Conservation (phyloP, 1,140 invertebrate species). For the Aphaenogaster floridana region DNA sequence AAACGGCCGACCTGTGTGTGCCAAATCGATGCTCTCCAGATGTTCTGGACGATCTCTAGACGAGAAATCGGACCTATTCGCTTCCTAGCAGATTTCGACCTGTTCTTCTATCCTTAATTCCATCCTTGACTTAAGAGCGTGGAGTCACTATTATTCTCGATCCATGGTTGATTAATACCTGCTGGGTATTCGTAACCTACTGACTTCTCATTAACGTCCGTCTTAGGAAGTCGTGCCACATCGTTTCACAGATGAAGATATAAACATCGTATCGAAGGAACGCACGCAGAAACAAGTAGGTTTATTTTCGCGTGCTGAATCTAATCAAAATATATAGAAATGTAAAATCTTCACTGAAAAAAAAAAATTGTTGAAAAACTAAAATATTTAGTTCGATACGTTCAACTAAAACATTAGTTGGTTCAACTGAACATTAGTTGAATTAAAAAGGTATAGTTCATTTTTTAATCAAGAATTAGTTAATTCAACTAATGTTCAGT, state of each 20-base stretch:
- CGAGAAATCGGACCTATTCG: slow-evolving; percentile 49
- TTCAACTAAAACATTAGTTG: too few species aligned
- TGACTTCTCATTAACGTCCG: slow-evolving; percentile 36
- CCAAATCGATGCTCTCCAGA: slow-evolving; percentile 51
- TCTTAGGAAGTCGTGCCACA: slow-evolving; percentile 21
- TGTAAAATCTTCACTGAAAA: neutral
- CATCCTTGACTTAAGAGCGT: slow-evolving; percentile 29
- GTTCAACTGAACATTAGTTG: too few species aligned
- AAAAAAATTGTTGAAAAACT: too few species aligned
- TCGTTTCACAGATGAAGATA: neutral
- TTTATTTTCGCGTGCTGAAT: neutral
- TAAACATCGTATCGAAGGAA: neutral
- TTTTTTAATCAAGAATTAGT: too few species aligned
- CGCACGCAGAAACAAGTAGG: neutral
- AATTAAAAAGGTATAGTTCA: too few species aligned
- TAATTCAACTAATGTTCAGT: too few species aligned
- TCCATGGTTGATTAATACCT: slow-evolving; percentile 42
- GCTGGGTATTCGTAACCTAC: slow-evolving; percentile 27
- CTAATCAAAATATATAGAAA: neutral
- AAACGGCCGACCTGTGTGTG: slow-evolving; percentile 29
- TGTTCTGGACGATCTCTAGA: slow-evolving; percentile 25
- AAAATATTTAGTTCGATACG: too few species aligned
- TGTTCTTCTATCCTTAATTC: slow-evolving; percentile 43
- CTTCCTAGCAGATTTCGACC: slow-evolving; percentile 44
- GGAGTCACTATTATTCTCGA: slow-evolving; percentile 39